Conservation (phyloP, 1,140 invertebrate genomes). For the Ceratina australensis region DNA sequence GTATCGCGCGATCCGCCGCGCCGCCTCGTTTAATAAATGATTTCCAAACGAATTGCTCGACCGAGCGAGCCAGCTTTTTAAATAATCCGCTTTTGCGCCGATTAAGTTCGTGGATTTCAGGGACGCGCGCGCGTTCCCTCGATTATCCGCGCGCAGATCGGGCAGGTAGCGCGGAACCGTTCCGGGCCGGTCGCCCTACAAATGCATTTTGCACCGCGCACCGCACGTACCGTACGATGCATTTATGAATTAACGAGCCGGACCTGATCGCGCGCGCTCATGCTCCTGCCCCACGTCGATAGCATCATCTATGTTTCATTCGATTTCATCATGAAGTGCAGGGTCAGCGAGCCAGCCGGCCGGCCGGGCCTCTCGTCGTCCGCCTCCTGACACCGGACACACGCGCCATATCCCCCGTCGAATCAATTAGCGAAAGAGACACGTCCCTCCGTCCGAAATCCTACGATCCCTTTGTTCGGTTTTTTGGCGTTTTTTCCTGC, state of each 20-base stretch:
- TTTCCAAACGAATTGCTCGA: background rate
- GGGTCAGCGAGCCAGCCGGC: slow-evolving; percentile 38
- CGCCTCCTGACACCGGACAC: slow-evolving; percentile 51
- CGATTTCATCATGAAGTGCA: slow-evolving; percentile 69
- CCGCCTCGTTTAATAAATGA: slow-evolving; percentile 34
- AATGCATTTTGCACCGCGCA: slow-evolving; percentile 59
- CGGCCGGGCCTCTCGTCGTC: slow-evolving; percentile 25
- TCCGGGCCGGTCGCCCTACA: slow-evolving; percentile 44
- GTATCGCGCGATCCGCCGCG: background rate
- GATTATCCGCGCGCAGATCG: slow-evolving; percentile 43
- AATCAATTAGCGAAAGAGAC: slow-evolving; percentile 67
- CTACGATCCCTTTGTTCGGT: slow-evolving; percentile 62
- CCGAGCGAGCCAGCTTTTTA: slow-evolving; percentile 23
- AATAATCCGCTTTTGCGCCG: slow-evolving; percentile 34
- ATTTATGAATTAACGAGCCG: slow-evolving; percentile 71
- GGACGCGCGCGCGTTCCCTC: background rate
- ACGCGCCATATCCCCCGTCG: slow-evolving; percentile 33
- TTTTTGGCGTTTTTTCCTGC: slow-evolving; percentile 42
- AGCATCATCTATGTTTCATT: slow-evolving; percentile 75
- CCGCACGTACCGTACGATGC: slow-evolving; percentile 53
- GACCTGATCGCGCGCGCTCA: slow-evolving; percentile 25
- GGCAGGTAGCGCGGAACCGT: slow-evolving; percentile 39
- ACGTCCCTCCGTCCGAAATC: slow-evolving; percentile 56
- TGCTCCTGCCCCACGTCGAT: slow-evolving; percentile 54
- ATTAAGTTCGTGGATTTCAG: slow-evolving; percentile 30